Evolutionary conservation across 2,113 vertebrate genomes (phyloP), one percentile per base, ranked within the genome.

Genomic region (Nothocercus julius): DNA sequence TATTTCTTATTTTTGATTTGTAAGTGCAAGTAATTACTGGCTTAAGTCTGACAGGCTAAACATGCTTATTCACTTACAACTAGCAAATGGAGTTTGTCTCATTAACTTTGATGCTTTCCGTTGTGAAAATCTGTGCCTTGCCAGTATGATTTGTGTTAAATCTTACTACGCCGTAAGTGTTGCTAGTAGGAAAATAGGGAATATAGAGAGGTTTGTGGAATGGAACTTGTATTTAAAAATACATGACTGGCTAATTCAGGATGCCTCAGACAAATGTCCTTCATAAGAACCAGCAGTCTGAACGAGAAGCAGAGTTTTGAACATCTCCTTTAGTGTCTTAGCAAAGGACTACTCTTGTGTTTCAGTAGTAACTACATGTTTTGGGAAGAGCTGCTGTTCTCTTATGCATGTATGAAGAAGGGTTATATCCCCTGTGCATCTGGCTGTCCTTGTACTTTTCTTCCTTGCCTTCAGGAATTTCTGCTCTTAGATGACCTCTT

Each of bases 81-180:
- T 56, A 61, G 56, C 20, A 19, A 38, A 16, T 59, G 36, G 28
- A 22, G 16, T 70, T 24, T 36, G n/a, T 51, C n/a, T 27, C 25
- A 70, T 59, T 82, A 82, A 68, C 19, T 68, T 6, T 93, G 54
- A 20, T 82, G n/a, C 54, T 93, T 93, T 69, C 63, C 34, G 19
- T 15, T 61, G 32, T 79, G 42, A 51, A 88, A 93, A 21, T 22
- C 0, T 9, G 51, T 68, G 7, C 6, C 63, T 74, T 92, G 56
- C 32, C 42, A 44, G 44, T 67, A 22, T 74, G 70, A 76, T 42
- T 69, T 47, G 21, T 85, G 51, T 69, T 89, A 63, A 93, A 79
- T 9, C 7, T 49, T n/a, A 19, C 0, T 21, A 32, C 74, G 59
- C 51, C 8, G 0, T 56, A n/a, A 70, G 22, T 4, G 1, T 87